phyloP scores from a whole-genome alignment of 35 echinoderm and acorn worm species.

The Diadema setosum region DNA sequence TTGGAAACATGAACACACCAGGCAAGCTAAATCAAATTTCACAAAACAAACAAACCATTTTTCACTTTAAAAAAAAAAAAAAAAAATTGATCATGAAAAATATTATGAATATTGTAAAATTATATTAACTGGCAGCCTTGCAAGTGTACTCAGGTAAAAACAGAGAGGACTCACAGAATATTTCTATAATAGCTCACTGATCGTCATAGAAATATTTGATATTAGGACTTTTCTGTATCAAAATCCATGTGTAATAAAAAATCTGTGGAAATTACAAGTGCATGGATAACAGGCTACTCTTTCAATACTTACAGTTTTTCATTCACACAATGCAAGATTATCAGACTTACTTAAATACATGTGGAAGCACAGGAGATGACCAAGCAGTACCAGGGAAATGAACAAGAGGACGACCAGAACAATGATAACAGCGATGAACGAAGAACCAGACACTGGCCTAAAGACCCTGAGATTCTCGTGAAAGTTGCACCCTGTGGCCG shows the following conservation, averaged over 20 bases:
- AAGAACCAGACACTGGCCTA: slow-evolving; percentile 50
- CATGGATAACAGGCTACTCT: background rate
- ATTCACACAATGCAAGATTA: background rate
- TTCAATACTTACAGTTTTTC: background rate
- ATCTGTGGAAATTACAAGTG: background rate
- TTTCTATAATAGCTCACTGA: no score
- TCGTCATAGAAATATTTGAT: background rate
- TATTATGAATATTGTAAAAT: no score
- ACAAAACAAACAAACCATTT: no score
- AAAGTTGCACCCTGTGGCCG: slow-evolving; percentile 14
- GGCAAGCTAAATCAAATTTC: no score
- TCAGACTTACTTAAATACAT: slow-evolving; percentile 87
- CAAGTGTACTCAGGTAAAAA: no score
- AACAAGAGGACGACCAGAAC: slow-evolving; percentile 38
- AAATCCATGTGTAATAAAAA: background rate
- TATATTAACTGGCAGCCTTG: no score
- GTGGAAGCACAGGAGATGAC: slow-evolving; percentile 88
- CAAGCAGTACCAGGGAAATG: slow-evolving; percentile 48
- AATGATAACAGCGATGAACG: slow-evolving; percentile 54
- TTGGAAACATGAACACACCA: no score
- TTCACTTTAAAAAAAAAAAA: no score
- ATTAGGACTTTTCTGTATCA: background rate
- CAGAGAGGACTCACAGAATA: no score
- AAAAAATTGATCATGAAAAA: no score
- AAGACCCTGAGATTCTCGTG: slow-evolving; percentile 61